Percentiles rank a stretch among this genome's conserved stretches.
phyloP scores from a whole-genome alignment of 2,888 invertebrate species.

The Apotomis turbidana region DNA sequence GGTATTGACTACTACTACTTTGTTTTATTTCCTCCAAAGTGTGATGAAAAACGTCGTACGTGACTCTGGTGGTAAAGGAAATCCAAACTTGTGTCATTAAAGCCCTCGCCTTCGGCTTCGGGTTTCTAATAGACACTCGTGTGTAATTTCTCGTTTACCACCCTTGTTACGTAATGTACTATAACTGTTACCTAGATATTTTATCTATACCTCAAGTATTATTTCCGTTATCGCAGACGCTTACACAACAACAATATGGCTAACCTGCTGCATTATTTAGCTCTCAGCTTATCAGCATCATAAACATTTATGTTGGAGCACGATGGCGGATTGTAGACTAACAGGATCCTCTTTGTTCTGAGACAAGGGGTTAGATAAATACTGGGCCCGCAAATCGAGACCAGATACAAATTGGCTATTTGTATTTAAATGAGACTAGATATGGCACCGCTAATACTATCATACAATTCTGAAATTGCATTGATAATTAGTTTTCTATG shows the following conservation, averaged over 20 bases:
- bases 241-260: neutral
- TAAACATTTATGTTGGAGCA: constrained; percentile 37
- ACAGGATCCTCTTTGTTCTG: constrained; percentile 32
- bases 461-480: neutral
- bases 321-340: constrained; percentile 23
- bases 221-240: neutral
- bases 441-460: neutral
- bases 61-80: too few relatives aligned
- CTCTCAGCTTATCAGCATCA: constrained; percentile 29
- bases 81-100: too few relatives aligned
- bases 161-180: too few relatives aligned
- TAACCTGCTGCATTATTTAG: constrained; percentile 27
- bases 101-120: too few relatives aligned
- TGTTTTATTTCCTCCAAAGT: too few relatives aligned
- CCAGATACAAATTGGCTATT: constrained; percentile 20
- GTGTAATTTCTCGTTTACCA: too few relatives aligned
- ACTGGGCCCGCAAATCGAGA: constrained; percentile 19
- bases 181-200: too few relatives aligned
- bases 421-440: constrained; percentile 21
- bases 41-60: too few relatives aligned
- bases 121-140: too few relatives aligned
- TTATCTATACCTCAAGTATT: too few relatives aligned
- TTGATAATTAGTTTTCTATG: neutral
- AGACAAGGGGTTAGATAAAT: constrained; percentile 19
- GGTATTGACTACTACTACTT: too few relatives aligned